Percentiles rank a stretch among this genome's conserved stretches.
Conservation (phyloP, 2,888 invertebrate genomes). For the Watsonalla cultraria region DNA sequence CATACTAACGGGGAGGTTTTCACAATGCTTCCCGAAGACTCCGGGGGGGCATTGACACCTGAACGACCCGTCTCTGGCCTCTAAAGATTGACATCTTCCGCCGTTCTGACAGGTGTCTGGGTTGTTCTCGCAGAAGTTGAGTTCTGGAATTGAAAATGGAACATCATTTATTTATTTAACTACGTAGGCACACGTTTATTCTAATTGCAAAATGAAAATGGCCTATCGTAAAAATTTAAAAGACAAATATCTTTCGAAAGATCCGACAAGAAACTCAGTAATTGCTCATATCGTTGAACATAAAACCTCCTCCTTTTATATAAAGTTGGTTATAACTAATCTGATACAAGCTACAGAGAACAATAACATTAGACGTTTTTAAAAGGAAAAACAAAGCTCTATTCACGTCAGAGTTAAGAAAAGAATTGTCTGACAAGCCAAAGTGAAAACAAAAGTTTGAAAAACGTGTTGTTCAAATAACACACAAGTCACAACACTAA, state of each 20-base stretch:
- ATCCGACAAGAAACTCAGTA: too few relatives aligned
- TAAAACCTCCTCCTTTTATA: too few relatives aligned
- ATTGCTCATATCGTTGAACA: too few relatives aligned
- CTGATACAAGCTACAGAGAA: too few relatives aligned
- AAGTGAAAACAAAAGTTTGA: neutral
- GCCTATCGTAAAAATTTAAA: too few relatives aligned
- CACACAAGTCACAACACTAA: neutral
- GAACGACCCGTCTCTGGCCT: slow-evolving; percentile 86
- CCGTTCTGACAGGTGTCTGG: slow-evolving; percentile 87
- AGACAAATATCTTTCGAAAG: too few relatives aligned
- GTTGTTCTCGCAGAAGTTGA: slow-evolving; percentile 91
- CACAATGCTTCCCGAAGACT: slow-evolving; percentile 87
- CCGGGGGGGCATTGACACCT: slow-evolving; percentile 88
- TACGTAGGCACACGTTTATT: too few relatives aligned
- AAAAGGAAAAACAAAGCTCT: too few relatives aligned
- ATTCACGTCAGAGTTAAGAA: too few relatives aligned
- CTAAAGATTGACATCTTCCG: slow-evolving; percentile 88
- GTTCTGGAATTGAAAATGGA: slow-evolving; percentile 71
- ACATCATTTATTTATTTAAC: neutral
- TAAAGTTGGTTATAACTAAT: too few relatives aligned
- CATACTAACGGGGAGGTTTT: slow-evolving; percentile 69
- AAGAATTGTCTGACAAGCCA: neutral
- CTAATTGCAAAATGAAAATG: too few relatives aligned
- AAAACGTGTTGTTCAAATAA: neutral
- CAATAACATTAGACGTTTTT: too few relatives aligned